Evolutionary conservation across 2,888 invertebrate genomes (phyloP).

Genomic region (Rotaria sp.): DNA sequence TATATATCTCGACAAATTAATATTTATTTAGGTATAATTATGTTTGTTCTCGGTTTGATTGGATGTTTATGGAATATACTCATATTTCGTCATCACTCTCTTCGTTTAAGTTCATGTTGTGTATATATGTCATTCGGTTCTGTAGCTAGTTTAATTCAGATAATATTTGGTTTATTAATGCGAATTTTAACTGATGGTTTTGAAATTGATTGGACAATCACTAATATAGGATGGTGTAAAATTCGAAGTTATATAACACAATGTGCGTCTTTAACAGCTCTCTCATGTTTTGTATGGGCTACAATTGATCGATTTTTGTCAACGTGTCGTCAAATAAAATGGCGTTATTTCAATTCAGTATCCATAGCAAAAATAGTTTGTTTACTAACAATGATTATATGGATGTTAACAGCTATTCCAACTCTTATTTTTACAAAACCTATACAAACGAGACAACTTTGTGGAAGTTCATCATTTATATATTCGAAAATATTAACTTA

Average conservation of each 20-base stretch:
- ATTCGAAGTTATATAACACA: neutral
- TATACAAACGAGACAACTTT: neutral
- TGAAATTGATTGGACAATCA: neutral
- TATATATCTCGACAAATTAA: neutral
- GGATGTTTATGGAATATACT: neutral
- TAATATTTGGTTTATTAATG: neutral
- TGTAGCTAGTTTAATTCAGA: neutral
- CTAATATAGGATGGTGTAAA: neutral
- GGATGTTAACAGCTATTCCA: neutral
- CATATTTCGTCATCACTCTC: neutral
- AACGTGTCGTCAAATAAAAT: neutral
- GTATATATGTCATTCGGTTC: neutral
- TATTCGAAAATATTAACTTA: neutral
- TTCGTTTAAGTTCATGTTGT: constrained; percentile 2
- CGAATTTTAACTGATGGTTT: neutral
- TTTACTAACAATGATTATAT: neutral
- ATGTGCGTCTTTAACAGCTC: neutral
- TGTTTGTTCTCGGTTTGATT: neutral
- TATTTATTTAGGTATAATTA: neutral
- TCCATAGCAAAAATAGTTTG: neutral
- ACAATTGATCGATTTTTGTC: neutral
- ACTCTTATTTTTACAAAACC: neutral
- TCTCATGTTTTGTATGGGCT: neutral
- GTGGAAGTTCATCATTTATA: neutral
- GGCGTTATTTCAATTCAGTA: neutral